Percentiles rank a stretch among this genome's conserved stretches.
Conservation (phyloP, 2,113 vertebrate genomes). For the Phyllostomus hastatus region DNA sequence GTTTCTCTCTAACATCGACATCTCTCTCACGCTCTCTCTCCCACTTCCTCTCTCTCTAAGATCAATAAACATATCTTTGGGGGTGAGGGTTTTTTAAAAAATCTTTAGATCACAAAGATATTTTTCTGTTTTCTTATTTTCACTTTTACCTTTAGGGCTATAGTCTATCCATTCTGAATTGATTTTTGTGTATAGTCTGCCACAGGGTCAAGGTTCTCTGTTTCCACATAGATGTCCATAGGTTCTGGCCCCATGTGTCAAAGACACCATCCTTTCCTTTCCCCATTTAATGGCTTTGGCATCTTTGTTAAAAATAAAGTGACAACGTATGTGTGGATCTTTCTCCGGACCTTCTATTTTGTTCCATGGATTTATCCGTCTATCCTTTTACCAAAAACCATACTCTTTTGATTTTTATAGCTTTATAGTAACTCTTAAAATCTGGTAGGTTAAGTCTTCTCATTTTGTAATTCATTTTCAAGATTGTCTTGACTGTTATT, state of each 20-base stretch:
- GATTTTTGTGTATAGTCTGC: neutral
- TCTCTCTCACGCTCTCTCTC: too few relatives aligned
- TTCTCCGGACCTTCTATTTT: neutral
- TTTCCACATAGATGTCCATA: neutral
- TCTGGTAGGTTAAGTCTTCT: neutral
- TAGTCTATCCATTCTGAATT: neutral
- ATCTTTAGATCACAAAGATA: neutral
- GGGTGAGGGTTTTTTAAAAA: too few relatives aligned
- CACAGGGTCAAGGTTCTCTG: neutral
- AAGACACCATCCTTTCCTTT: neutral
- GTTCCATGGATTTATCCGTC: neutral
- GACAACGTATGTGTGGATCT: neutral
- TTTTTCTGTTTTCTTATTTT: slow-evolving; percentile 19
- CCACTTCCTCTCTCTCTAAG: too few relatives aligned
- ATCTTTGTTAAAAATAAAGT: neutral
- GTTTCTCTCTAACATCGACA: too few relatives aligned
- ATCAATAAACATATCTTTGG: too few relatives aligned
- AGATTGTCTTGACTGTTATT: neutral
- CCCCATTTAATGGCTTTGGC: neutral
- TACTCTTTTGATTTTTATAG: neutral
- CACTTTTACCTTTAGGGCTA: neutral
- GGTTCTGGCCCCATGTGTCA: neutral
- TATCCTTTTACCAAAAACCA: neutral
- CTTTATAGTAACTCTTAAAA: neutral
- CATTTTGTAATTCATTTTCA: slow-evolving; percentile 34